Conservation (phyloP, 2,797 vertebrate genomes). For the Pitangus sulphuratus region DNA sequence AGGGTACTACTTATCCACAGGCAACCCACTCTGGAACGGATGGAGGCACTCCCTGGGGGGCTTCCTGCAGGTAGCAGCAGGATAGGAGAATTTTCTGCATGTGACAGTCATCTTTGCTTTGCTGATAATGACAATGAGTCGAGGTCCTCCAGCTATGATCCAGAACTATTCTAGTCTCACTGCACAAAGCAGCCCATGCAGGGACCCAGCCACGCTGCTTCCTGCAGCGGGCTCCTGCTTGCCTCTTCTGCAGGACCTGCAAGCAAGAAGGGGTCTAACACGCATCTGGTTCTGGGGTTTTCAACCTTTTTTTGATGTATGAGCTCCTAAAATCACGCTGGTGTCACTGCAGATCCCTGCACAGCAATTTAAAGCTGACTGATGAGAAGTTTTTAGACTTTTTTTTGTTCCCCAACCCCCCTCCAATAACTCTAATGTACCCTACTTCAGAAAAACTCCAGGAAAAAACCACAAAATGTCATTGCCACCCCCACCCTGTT, state of each 20-base stretch:
- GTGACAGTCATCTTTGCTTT: not conserved
- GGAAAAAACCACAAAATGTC: not conserved
- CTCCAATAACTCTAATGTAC: not conserved
- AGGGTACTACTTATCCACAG: not conserved
- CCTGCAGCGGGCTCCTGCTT: not conserved
- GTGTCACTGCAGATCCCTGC: not conserved
- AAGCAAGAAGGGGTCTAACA: not conserved
- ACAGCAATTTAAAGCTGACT: not conserved
- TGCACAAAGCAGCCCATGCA: fast-evolving
- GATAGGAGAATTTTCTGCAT: not conserved
- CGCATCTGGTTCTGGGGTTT: fast-evolving
- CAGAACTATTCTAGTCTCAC: not conserved
- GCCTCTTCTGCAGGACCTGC: not conserved
- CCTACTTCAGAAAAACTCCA: not conserved
- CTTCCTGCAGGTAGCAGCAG: not conserved
- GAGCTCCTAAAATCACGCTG: not conserved
- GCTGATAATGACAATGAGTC: not conserved
- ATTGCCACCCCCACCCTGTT: fast-evolving
- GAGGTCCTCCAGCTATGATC: not conserved
- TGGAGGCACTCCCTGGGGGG: not conserved
- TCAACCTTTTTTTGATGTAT: not conserved
- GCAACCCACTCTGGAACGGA: not conserved
- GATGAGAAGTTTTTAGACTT: not conserved
- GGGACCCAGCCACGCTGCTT: not conserved
- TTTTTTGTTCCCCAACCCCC: not conserved